Conservation (phyloP, 23 tunicate genomes). For the Styela plicata region DNA sequence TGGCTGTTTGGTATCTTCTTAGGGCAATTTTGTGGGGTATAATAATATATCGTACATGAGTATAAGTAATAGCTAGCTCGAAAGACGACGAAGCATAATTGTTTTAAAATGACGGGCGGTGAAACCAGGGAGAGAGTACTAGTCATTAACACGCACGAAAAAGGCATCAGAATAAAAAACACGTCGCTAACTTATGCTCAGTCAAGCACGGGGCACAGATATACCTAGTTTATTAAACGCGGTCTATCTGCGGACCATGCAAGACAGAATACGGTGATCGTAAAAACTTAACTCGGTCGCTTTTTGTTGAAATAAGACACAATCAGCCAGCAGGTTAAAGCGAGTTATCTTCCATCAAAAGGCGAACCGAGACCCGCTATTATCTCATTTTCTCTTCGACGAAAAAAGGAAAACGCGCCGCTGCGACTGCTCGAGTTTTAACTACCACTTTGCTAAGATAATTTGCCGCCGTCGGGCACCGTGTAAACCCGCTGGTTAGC, state of each 20-base stretch:
- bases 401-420: constrained; percentile 6
- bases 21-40: too few relatives aligned
- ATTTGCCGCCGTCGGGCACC: not conserved
- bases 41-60: too few relatives aligned
- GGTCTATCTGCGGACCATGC: too few relatives aligned
- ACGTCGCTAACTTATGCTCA: too few relatives aligned
- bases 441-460: not conserved
- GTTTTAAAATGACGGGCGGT: not conserved
- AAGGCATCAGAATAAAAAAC: not conserved
- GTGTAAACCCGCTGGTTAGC: not conserved
- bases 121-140: not conserved
- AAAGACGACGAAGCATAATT: not conserved
- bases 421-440: not conserved
- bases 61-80: not conserved
- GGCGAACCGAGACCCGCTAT: constrained; percentile 8
- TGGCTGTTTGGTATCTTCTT: too few relatives aligned
- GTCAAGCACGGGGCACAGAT: too few relatives aligned
- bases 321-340: not conserved
- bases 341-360: constrained; percentile 13
- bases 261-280: too few relatives aligned
- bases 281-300: too few relatives aligned
- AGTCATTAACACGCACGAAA: not conserved
- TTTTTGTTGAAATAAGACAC: not conserved
- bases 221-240: too few relatives aligned
- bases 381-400: constrained; percentile 21